Evolutionary conservation across 2,113 vertebrate species (phyloP).

Genomic region (Corvus hawaiiensis): DNA sequence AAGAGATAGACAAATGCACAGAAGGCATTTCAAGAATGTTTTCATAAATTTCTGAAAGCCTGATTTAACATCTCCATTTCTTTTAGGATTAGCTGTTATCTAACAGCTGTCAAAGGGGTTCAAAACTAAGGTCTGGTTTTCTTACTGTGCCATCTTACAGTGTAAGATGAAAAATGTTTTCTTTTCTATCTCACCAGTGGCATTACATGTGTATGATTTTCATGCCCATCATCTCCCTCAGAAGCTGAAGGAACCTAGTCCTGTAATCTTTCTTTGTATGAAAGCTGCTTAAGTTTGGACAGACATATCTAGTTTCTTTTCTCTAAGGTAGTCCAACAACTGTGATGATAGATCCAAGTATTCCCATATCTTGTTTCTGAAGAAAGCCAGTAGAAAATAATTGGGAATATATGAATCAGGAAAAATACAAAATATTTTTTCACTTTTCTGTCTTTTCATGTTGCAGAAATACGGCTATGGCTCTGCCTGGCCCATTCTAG

Average conservation of each 20-base stretch:
- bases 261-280: not conserved
- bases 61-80: not conserved
- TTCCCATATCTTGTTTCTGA: not conserved
- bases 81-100: not conserved
- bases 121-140: not conserved
- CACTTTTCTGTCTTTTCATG: not conserved
- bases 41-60: not conserved
- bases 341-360: not conserved
- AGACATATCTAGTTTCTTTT: not conserved
- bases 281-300: not conserved
- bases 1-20: not conserved
- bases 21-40: not conserved
- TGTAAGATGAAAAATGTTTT: not conserved
- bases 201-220: not conserved
- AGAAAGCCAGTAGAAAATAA: not conserved
- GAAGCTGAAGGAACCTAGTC: not conserved
- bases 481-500: not conserved
- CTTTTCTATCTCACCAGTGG: not conserved
- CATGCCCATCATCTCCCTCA: not conserved
- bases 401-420: not conserved
- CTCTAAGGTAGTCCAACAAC: not conserved
- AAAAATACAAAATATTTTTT: not conserved
- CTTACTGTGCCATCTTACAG: not conserved
- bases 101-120: not conserved
- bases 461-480: not conserved